Conservation (phyloP, 2,113 vertebrate genomes). For the Hyperoodon ampullatus region DNA sequence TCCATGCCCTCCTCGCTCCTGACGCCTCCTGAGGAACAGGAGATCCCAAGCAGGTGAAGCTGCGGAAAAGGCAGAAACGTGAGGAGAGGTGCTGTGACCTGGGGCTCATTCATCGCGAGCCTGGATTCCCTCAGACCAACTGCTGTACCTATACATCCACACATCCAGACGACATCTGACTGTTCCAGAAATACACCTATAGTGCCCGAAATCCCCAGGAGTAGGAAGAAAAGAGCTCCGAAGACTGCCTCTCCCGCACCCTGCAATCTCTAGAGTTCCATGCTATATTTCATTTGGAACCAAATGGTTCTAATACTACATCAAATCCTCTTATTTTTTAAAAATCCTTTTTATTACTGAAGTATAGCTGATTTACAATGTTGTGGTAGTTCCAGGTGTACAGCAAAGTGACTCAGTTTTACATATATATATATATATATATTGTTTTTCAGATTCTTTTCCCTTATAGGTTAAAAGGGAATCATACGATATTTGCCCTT, state of each 20-base stretch:
- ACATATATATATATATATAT: background rate
- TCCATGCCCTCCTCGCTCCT: slow-evolving; percentile 32
- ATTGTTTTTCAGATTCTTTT: background rate
- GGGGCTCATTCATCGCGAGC: background rate
- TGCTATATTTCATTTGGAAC: background rate
- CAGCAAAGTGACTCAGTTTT: background rate
- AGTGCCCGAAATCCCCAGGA: background rate
- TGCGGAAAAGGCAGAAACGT: slow-evolving; percentile 18
- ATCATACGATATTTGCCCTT: background rate
- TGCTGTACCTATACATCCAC: background rate
- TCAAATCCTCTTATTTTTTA: background rate
- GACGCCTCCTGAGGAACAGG: background rate
- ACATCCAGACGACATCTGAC: background rate
- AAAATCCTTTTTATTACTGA: background rate
- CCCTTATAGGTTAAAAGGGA: background rate
- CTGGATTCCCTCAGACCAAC: background rate
- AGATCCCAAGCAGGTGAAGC: background rate
- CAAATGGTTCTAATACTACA: background rate
- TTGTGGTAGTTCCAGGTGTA: background rate
- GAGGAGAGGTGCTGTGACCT: background rate
- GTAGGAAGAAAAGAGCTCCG: background rate
- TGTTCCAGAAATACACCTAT: background rate
- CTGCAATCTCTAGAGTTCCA: background rate
- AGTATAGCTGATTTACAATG: background rate
- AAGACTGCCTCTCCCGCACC: background rate